Evolutionary conservation across 2,888 invertebrate genomes (phyloP).

Genomic region (Agonopterix alstromeriana): DNA sequence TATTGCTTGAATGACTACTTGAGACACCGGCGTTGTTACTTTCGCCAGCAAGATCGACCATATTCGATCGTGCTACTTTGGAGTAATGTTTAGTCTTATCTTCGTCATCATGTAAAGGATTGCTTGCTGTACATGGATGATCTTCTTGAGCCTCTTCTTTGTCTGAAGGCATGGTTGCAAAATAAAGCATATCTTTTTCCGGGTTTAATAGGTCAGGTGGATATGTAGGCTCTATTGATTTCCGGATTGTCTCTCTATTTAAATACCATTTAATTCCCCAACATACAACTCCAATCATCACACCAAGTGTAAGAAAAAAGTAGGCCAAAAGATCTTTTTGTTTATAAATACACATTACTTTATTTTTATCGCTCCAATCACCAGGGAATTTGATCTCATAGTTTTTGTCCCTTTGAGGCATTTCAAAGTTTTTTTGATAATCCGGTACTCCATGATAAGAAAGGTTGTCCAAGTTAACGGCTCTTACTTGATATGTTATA

Average conservation of each 20-base stretch:
- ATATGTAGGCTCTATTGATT: conserved; percentile 82
- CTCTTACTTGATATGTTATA: conserved; percentile 58
- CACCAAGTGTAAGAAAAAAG: conserved; percentile 46
- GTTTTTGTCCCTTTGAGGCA: conserved; percentile 21
- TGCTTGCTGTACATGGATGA: conserved; percentile 22
- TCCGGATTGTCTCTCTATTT: conserved; percentile 62
- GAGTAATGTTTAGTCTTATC: conserved; percentile 38
- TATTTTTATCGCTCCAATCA: conserved; percentile 57
- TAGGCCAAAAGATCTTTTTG: conserved; percentile 47
- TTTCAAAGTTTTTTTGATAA: conserved; percentile 29
- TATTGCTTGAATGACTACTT: conserved; percentile 51
- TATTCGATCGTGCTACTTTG: conserved; percentile 23
- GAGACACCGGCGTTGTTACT: conserved; percentile 53
- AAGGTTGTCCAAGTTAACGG: conserved; percentile 57
- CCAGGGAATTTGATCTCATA: conserved; percentile 34
- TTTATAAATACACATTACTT: conserved; percentile 43
- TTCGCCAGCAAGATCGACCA: conserved; percentile 54
- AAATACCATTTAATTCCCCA: conserved; percentile 69
- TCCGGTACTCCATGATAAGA: conserved; percentile 41
- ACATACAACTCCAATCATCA: conserved; percentile 41
- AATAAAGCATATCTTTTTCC: conserved; percentile 62
- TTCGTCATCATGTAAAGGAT: conserved; percentile 43
- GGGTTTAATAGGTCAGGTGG: conserved; percentile 79
- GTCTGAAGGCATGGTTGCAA: conserved; percentile 35
- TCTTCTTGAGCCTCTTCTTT: conserved; percentile 15